Evolutionary conservation across 2,888 invertebrate genomes (phyloP).

Genomic region (Chrysomela aeneicollis): DNA sequence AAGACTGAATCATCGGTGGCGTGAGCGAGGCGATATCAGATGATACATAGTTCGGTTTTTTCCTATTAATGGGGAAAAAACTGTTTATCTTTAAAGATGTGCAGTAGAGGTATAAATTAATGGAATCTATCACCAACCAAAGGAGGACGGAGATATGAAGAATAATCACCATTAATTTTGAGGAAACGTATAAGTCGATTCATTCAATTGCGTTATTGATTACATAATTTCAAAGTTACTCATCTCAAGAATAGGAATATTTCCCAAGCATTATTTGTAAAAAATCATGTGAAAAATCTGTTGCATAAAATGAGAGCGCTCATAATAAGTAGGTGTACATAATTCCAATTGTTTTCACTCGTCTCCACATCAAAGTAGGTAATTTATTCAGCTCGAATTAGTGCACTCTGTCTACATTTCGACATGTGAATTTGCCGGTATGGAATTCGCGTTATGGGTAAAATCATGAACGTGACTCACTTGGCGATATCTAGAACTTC

Average conservation of each 20-base stretch:
- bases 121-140: too few relatives aligned
- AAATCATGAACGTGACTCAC: constrained; percentile 7
- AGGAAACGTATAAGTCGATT: not conserved
- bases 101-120: too few relatives aligned
- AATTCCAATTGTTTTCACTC: constrained; percentile 17
- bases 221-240: constrained; percentile 8
- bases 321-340: not conserved
- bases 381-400: constrained; percentile 4
- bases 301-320: constrained; percentile 20
- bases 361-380: constrained; percentile 6
- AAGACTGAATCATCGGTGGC: too few relatives aligned
- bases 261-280: constrained; percentile 8
- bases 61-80: too few relatives aligned
- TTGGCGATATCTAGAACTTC: not conserved
- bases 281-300: constrained; percentile 20
- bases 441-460: not conserved
- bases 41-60: too few relatives aligned
- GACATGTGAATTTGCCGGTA: constrained; percentile 12
- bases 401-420: not conserved
- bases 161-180: not conserved
- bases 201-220: not conserved
- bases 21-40: too few relatives aligned
- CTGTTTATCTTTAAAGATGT: too few relatives aligned
- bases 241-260: constrained; percentile 16
- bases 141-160: too few relatives aligned